phyloP scores from a whole-genome alignment of 2,797 vertebrate species.

The Mormyrops attenuatus region DNA sequence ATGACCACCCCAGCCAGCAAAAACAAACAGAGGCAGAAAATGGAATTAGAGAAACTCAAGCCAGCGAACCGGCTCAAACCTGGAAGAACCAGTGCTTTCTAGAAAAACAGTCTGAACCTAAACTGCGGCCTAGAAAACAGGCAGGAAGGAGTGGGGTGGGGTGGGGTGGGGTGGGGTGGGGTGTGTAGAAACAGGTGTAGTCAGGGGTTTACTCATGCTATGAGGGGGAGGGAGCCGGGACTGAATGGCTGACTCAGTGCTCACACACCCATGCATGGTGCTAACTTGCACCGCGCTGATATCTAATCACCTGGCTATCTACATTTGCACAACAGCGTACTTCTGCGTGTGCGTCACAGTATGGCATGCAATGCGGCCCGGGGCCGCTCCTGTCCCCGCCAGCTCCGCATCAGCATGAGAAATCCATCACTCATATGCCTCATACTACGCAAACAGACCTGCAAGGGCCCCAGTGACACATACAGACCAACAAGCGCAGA shows the following conservation, averaged over 20 bases:
- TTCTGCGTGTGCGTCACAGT: conserved; percentile 11
- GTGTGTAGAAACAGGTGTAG: conserved; percentile 31
- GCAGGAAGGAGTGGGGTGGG: background rate
- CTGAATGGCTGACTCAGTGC: conserved; percentile 25
- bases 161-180: background rate
- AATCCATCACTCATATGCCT: conserved; percentile 53
- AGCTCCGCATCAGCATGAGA: conserved; percentile 45
- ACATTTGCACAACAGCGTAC: background rate
- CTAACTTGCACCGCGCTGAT: background rate
- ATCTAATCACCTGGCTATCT: conserved; percentile 15
- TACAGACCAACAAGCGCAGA: conserved; percentile 16
- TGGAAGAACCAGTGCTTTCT: background rate
- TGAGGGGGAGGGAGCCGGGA: conserved; percentile 33
- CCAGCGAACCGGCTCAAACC: background rate
- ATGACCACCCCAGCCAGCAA: background rate
- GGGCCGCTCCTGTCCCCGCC: conserved; percentile 20
- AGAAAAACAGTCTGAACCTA: conserved; percentile 21
- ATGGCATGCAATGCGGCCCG: background rate
- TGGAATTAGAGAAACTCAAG: background rate
- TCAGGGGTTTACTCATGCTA: conserved; percentile 36
- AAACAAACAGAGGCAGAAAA: background rate
- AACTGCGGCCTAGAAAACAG: conserved; percentile 36
- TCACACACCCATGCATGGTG: background rate
- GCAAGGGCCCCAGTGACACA: conserved; percentile 48
- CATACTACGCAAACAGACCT: conserved; percentile 45